phyloP scores from a whole-genome alignment of 2,888 invertebrate species.

The Pediacus dermestoides region DNA sequence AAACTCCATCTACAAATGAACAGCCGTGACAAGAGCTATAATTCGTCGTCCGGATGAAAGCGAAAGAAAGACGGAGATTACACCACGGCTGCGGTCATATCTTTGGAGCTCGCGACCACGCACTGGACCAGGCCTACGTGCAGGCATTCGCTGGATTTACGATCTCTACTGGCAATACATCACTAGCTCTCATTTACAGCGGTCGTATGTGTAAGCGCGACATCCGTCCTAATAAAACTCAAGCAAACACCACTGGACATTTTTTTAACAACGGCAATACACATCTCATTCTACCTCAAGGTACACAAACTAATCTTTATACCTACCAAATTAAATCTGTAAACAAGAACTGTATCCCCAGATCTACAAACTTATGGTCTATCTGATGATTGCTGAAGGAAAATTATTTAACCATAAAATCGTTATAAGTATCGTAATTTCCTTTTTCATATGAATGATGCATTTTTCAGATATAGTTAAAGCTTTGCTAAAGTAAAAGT shows the following conservation, averaged over 20 bases:
- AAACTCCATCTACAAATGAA: slow-evolving; percentile 70
- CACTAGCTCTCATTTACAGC: slow-evolving; percentile 41
- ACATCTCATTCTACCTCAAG: no score
- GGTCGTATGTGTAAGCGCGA: slow-evolving; percentile 38
- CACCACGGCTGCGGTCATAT: slow-evolving; percentile 35
- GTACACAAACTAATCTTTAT: no score
- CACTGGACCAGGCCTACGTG: slow-evolving; percentile 10
- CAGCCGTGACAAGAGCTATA: slow-evolving; percentile 68
- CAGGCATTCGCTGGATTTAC: slow-evolving; percentile 33
- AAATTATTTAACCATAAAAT: no score
- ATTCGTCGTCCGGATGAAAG: slow-evolving; percentile 55
- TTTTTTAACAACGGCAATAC: slow-evolving; percentile 19
- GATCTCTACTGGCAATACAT: slow-evolving; percentile 35
- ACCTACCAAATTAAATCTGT: no score
- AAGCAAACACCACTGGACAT: slow-evolving; percentile 23
- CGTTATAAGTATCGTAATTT: no score
- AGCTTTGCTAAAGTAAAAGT: no score
- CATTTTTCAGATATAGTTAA: no score
- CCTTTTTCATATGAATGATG: no score
- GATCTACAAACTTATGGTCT: no score
- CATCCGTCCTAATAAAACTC: slow-evolving; percentile 41
- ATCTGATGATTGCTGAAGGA: no score
- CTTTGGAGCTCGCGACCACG: slow-evolving; percentile 16
- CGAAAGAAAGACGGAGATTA: slow-evolving; percentile 46
- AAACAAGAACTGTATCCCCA: no score